A percentile compares a stretch with the other conserved stretches of the same genome.
Conservation (phyloP, 2,797 vertebrate genomes). For the Melanitta fusca region DNA sequence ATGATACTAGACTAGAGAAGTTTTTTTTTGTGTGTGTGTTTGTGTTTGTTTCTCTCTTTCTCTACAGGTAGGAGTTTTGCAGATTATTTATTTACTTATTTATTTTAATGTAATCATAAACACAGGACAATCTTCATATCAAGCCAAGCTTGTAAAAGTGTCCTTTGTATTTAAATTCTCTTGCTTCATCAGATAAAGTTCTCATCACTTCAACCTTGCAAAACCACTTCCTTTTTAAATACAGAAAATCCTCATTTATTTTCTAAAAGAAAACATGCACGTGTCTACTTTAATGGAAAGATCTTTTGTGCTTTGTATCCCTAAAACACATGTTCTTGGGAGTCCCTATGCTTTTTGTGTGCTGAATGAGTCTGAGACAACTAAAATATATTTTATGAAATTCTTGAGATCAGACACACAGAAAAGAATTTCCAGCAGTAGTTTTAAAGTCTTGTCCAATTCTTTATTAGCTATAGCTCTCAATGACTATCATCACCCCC, state of each 20-base stretch:
- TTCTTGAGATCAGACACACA: accelerated
- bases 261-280: neutral
- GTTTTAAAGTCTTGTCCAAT: neutral
- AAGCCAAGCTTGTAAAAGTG: neutral
- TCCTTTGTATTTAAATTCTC: neutral
- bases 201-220: neutral
- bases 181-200: neutral
- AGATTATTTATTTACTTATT: neutral
- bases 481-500: neutral
- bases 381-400: neutral
- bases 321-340: no score
- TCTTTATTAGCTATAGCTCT: neutral
- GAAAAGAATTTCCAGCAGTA: neutral
- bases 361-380: neutral
- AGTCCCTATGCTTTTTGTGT: neutral
- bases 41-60: neutral
- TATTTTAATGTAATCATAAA: neutral
- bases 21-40: neutral
- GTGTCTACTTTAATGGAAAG: neutral
- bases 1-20: neutral
- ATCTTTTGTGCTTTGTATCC: neutral
- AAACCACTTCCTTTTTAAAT: neutral
- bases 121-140: neutral
- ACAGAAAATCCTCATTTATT: neutral
- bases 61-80: neutral